Conservation (phyloP, 2,113 vertebrate species). For the Tupaia tana region DNA sequence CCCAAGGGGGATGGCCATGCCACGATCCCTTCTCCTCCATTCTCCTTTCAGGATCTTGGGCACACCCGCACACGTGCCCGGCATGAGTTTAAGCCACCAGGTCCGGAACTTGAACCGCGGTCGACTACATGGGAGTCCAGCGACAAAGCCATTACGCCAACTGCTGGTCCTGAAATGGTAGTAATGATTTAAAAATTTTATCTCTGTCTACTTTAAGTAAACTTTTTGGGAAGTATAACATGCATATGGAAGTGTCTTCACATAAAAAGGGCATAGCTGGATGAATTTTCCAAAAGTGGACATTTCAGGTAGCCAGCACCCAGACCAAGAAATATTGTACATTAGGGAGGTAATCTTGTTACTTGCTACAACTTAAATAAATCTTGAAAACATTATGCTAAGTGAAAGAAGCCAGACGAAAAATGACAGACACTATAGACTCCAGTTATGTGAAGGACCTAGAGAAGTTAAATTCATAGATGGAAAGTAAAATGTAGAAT, state of each 20-base stretch:
- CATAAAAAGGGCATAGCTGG: neutral
- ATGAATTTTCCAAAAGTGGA: slow-evolving; percentile 28
- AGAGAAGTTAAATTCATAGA: neutral
- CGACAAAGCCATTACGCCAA: too few relatives aligned
- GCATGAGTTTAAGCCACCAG: too few relatives aligned
- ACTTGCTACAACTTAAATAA: neutral
- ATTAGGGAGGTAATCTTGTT: neutral
- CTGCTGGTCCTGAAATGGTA: neutral
- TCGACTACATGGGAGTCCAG: too few relatives aligned
- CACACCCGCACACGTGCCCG: too few relatives aligned
- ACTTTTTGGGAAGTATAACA: neutral
- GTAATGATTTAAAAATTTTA: slow-evolving; percentile 5
- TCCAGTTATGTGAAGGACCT: neutral
- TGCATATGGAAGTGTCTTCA: neutral
- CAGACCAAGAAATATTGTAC: slow-evolving; percentile 11
- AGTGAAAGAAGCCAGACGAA: neutral
- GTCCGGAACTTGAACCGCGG: too few relatives aligned
- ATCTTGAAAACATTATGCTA: neutral
- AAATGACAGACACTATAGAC: neutral
- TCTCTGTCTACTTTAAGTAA: slow-evolving; percentile 13
- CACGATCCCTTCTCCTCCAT: too few relatives aligned
- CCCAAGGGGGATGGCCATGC: too few relatives aligned
- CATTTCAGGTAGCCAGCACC: neutral
- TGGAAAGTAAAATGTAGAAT: neutral
- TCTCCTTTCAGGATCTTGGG: too few relatives aligned